Conservation (phyloP, 2,113 vertebrate genomes). For the Poeciliopsis turrubarensis region DNA sequence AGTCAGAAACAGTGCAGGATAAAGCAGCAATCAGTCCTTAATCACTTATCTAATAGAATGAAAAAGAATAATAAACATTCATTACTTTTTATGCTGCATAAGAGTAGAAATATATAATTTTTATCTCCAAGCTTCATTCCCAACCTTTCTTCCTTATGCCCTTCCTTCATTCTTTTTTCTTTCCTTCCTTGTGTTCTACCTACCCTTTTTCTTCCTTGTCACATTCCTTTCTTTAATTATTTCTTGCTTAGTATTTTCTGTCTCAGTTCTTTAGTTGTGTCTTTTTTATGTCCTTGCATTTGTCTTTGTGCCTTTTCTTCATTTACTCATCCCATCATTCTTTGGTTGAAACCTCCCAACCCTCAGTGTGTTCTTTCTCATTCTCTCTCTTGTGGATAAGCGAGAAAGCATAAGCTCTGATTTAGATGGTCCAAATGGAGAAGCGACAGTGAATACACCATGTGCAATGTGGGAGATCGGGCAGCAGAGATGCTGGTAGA, state of each 20-base stretch:
- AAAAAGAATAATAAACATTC: background rate
- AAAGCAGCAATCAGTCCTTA: background rate
- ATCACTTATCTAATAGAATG: background rate
- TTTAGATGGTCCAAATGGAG: conserved; percentile 13
- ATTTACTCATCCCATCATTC: background rate
- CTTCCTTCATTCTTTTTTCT: background rate
- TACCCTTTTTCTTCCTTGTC: background rate
- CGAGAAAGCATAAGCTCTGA: conserved; percentile 10
- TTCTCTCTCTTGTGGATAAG: background rate
- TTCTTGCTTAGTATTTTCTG: background rate
- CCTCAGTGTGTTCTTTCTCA: background rate
- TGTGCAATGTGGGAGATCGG: conserved; percentile 9
- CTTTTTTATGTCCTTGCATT: too few species aligned
- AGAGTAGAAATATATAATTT: too few species aligned
- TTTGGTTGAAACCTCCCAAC: background rate
- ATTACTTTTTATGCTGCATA: background rate
- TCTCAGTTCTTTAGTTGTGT: too few species aligned
- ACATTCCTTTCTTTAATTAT: background rate
- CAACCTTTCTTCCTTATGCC: too few species aligned
- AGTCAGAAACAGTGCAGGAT: background rate
- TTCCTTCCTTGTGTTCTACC: conserved; percentile 5
- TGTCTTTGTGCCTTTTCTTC: too few species aligned
- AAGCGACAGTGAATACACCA: conserved; percentile 10
- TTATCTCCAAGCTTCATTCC: too few species aligned
- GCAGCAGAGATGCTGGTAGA: conserved; percentile 15